Evolutionary conservation across 2,113 vertebrate genomes (phyloP), one percentile per base, ranked within the genome.

Genomic region (Bucco capensis): DNA sequence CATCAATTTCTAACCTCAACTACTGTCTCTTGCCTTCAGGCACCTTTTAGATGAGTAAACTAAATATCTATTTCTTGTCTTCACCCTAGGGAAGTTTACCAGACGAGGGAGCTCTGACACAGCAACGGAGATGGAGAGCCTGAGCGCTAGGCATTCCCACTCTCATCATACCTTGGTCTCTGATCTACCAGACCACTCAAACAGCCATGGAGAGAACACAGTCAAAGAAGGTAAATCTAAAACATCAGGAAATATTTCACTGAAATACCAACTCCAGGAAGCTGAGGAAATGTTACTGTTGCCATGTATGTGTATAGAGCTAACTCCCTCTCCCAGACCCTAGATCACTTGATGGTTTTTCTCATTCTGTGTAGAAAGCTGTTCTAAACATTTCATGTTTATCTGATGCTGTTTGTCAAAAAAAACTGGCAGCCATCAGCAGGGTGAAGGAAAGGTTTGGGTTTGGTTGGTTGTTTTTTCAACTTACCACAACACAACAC

Each of bases 131-230:
- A 98, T 98, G 81, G 99, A 99, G 95, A 99, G 98, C 88, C 96
- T 99, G 92, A 98, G 98, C 2, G 97, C 98, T 44, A 98, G 98
- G 86, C 99, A 99, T 93, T 99, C 99, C 0, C 99, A 99, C 62
- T 99, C 99, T 1, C 99, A 99, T 57, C 99, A 99, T 81, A 99
- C 99, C 0, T 97, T 99, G 86, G 97, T 99, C 76, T 97, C 98
- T 31, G 99, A 99, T 24, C 96, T 98, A 88, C 99, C 99, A 0
- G 99, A 99, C 95, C 98, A 98, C 91, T 98, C 99, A 25, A 99
- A 99, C 98, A 99, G 99, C 96, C 99, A 99, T 31, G 98, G 98
- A 25, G 99, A 99, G 17, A 98, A 98, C 94, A 98, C 98, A 2
- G 97, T 98, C 96, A 98, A 98, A 96, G 98, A 99, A 96, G 98